These are phyloP conservation scores for Synanthedon vespiformis DNA, from an alignment of 2,888 invertebrate genomes.

Conservation along the genomic window DNA sequence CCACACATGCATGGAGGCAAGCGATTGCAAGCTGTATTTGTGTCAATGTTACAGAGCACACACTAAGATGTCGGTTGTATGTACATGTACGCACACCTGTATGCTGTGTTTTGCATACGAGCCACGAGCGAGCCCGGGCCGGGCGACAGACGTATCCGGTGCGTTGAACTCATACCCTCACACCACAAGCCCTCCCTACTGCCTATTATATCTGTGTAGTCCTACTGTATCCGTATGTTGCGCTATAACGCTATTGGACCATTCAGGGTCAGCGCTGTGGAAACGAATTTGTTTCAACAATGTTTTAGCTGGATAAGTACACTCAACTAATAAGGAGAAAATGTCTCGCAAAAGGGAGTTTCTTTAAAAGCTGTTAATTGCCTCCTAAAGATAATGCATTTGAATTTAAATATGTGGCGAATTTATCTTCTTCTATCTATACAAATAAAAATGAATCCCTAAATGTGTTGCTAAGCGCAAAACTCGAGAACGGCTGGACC, in stretches of 20 bases:
- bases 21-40: slow-evolving; percentile 46
- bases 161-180: slow-evolving; percentile 41
- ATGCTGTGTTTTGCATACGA: slow-evolving; percentile 25
- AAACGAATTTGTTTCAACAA: slow-evolving; percentile 15
- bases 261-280: slow-evolving; percentile 32
- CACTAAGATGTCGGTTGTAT: slow-evolving; percentile 18
- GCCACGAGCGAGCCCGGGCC: slow-evolving; percentile 32
- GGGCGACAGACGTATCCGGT: slow-evolving; percentile 64
- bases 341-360: no score
- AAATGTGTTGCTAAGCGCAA: no score
- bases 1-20: slow-evolving; percentile 12
- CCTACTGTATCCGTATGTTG: slow-evolving; percentile 30
- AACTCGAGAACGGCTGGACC: no score
- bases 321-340: neutral
- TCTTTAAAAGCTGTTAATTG: no score
- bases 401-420: no score
- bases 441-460: no score
- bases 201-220: slow-evolving; percentile 20
- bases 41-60: slow-evolving; percentile 59
- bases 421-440: no score
- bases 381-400: no score
- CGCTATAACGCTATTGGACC: slow-evolving; percentile 27
- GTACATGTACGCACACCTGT: slow-evolving; percentile 2
- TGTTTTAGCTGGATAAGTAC: neutral
- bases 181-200: slow-evolving; percentile 12